These are phyloP conservation scores for Deilephila porcellus DNA, from an alignment of 2,888 invertebrate genomes.

Conservation along the genomic window DNA sequence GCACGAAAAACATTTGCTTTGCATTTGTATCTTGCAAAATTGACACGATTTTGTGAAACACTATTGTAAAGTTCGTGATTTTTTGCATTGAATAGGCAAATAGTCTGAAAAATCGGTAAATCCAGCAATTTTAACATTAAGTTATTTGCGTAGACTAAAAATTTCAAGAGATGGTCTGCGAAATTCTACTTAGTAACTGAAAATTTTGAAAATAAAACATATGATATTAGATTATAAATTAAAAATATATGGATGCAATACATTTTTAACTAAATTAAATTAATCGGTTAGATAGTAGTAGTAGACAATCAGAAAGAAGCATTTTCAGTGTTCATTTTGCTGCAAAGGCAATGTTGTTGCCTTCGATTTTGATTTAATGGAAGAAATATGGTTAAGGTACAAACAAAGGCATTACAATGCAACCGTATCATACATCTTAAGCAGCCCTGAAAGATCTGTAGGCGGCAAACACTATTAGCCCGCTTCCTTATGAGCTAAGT, in stretches of 20 bases:
- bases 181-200: no score
- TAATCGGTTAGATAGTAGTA: no score
- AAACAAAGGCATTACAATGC: background rate
- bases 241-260: no score
- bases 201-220: no score
- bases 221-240: no score
- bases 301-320: no score
- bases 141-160: no score
- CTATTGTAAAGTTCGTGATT: background rate
- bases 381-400: background rate
- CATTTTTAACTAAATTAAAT: no score
- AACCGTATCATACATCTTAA: conserved; percentile 14
- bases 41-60: conserved; percentile 23
- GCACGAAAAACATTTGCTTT: conserved; percentile 26
- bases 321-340: background rate
- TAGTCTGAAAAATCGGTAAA: no score
- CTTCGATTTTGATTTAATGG: background rate
- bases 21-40: conserved; percentile 11
- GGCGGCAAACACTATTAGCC: conserved; percentile 22
- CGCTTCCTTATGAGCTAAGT: conserved; percentile 24
- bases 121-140: no score
- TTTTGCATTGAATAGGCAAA: background rate
- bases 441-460: conserved; percentile 5
- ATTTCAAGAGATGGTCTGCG: no score
- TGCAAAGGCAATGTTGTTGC: background rate